Base-by-base conservation (phyloP, 2,888 invertebrate genomes). In the Hydroisotoma schaefferi region DNA sequence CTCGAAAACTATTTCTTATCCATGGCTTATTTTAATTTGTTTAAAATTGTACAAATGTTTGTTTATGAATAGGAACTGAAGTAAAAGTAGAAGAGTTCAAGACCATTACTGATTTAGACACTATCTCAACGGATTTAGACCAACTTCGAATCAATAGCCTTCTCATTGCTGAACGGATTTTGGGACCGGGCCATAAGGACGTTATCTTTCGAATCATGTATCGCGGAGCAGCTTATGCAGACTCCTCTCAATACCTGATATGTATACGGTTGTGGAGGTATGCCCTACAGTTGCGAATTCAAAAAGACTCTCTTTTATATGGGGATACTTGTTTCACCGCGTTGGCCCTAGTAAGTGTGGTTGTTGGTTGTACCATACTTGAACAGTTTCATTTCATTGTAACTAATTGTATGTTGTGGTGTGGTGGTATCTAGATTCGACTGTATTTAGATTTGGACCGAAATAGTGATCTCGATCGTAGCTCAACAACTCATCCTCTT, bases 211-310 rank as follows among this genome's bases (percentile, higher is more conserved):
- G 87, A 48, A 78, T 87, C 64, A 86, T 86, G 82, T 86, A 83
- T 76, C 79, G 87, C 71, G 55, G 57, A 43, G 81, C 81, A 3
- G 79, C 80, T 5, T 81, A 81, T 73, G 81, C 81, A 2, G 81
- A 82, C 73, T 78, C 79, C 28, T 74, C 79, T 28, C 76, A 76
- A 46, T 87, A 89, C 77, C 89, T 90, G 77, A 82, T 87, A 66
- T 92, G 93, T 78, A 86, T 91, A 67, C 89, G 90, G 76, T 81
- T 94, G 57, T 94, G 94, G 94, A 81, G 83, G 62, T 84, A 90
- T 77, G 87, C 89, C 55, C 81, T 93, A 57, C 85, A 88, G 76
- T 83, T 92, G 65, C 83, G 92, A 68, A 85, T 91, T 18, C 82
- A 84, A 73, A 86, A 86, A 76, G 88, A 89, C 79, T 85, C 90